Evolutionary conservation across 1,140 invertebrate species (phyloP).

Genomic region (Aphelenchoides besseyi): DNA sequence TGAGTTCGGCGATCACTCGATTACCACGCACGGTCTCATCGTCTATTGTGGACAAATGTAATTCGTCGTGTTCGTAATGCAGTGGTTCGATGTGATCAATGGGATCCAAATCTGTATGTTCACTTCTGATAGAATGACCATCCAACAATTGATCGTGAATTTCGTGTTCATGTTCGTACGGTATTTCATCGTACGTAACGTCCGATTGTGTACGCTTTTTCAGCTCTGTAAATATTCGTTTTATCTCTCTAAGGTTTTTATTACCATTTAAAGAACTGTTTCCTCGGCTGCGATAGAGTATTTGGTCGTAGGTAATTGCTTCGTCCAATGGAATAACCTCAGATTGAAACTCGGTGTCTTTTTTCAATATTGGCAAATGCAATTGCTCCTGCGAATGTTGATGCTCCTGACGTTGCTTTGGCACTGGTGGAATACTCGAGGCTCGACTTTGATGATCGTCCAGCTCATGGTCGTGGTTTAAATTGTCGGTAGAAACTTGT

Average conservation of each 20-base stretch:
- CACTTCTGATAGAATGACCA: neutral
- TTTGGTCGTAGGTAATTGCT: neutral
- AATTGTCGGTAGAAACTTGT: neutral
- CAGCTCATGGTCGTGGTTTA: neutral
- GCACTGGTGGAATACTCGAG: neutral
- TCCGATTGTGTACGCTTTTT: neutral
- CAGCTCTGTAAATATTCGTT: neutral
- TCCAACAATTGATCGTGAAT: neutral
- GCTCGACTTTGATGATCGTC: neutral
- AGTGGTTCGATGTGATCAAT: neutral
- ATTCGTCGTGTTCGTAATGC: neutral
- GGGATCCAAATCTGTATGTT: neutral
- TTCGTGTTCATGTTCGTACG: slow-evolving; percentile 1
- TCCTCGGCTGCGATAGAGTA: neutral
- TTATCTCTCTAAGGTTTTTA: neutral
- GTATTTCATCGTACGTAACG: neutral
- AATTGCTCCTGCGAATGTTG: neutral
- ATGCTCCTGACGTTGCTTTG: slow-evolving; percentile 6
- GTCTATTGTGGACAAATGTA: neutral
- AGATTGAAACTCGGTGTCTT: neutral
- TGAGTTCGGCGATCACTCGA: neutral
- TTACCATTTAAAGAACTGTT: neutral
- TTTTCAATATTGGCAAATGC: neutral
- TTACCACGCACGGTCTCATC: neutral
- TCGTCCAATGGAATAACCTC: neutral